Percentiles rank a stretch among this genome's conserved stretches.
phyloP scores from a whole-genome alignment of 2,888 invertebrate species.

The Ormyrus nitidulus region DNA sequence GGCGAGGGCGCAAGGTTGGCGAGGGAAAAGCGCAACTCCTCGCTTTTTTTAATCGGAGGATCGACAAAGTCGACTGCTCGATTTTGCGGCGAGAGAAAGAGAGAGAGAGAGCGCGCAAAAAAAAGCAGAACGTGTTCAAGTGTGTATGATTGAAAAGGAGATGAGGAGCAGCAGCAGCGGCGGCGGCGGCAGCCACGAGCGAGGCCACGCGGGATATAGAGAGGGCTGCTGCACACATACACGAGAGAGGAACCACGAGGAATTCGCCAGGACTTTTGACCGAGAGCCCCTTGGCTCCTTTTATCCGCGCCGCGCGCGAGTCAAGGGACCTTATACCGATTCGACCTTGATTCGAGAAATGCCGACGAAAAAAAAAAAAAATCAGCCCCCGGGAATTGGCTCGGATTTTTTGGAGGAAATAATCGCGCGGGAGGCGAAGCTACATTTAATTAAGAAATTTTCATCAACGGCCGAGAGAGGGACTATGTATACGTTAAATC shows the following conservation, averaged over 20 bases:
- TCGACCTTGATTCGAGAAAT: neutral
- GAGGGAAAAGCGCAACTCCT: neutral
- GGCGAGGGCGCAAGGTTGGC: too few species aligned
- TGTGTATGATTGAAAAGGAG: slow-evolving; percentile 43
- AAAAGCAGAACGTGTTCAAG: slow-evolving; percentile 29
- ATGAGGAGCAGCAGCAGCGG: too few species aligned
- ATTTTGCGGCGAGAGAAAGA: neutral
- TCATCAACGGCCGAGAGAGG: too few species aligned
- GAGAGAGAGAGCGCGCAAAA: neutral
- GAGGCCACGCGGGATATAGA: slow-evolving; percentile 25
- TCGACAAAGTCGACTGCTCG: slow-evolving; percentile 23
- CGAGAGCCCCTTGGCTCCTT: too few species aligned
- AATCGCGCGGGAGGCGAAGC: neutral
- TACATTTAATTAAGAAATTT: too few species aligned
- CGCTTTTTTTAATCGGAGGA: slow-evolving; percentile 13
- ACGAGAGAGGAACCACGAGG: too few species aligned
- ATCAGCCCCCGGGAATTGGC: neutral
- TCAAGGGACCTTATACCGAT: too few species aligned
- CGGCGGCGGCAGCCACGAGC: neutral
- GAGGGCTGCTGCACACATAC: too few species aligned
- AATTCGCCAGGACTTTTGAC: too few species aligned
- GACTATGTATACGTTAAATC: too few species aligned
- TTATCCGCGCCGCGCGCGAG: too few species aligned
- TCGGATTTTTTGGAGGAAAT: too few species aligned
- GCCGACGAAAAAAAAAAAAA: slow-evolving; percentile 39